Percentiles rank a stretch among this genome's conserved stretches.
Conservation (phyloP, 2,797 vertebrate genomes). For the Microctenopoma stevenorrisi region DNA sequence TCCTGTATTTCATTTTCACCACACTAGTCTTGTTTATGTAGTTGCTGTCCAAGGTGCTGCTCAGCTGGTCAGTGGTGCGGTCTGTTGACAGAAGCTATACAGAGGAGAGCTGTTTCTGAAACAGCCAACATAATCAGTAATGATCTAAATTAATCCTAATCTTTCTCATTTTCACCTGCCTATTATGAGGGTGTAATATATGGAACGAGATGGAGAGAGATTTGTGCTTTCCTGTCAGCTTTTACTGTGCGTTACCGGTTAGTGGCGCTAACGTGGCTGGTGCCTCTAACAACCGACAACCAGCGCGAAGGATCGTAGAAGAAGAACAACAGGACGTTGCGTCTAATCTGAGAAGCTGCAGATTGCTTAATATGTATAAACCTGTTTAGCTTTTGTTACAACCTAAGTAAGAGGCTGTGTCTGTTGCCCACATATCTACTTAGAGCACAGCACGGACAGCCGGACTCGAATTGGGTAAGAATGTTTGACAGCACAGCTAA, state of each 20-base stretch:
- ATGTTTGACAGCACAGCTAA: background rate
- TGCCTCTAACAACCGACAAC: background rate
- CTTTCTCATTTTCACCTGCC: no score
- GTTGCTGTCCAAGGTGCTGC: background rate
- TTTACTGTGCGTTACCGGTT: background rate
- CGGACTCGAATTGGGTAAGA: slow-evolving; percentile 40
- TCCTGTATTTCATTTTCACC: no score
- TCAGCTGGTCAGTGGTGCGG: no score
- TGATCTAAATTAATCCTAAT: no score
- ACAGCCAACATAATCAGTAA: no score
- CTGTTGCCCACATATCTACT: background rate
- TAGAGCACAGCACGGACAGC: slow-evolving; percentile 2
- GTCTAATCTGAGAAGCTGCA: slow-evolving; percentile 44
- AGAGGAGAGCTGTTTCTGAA: no score
- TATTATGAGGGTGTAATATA: no score
- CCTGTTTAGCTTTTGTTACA: slow-evolving; percentile 14
- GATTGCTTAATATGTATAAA: slow-evolving; percentile 44
- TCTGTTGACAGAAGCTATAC: no score
- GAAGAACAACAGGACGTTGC: slow-evolving; percentile 47
- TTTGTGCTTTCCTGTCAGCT: no score
- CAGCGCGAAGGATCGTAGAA: slow-evolving; percentile 1
- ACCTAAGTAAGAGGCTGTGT: background rate
- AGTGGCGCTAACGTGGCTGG: slow-evolving; percentile 18
- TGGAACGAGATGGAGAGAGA: no score
- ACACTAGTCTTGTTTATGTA: no score